Percentiles rank a stretch among this genome's conserved stretches.
Conservation (phyloP, 2,797 vertebrate genomes). For the Nyctalus aviator region DNA sequence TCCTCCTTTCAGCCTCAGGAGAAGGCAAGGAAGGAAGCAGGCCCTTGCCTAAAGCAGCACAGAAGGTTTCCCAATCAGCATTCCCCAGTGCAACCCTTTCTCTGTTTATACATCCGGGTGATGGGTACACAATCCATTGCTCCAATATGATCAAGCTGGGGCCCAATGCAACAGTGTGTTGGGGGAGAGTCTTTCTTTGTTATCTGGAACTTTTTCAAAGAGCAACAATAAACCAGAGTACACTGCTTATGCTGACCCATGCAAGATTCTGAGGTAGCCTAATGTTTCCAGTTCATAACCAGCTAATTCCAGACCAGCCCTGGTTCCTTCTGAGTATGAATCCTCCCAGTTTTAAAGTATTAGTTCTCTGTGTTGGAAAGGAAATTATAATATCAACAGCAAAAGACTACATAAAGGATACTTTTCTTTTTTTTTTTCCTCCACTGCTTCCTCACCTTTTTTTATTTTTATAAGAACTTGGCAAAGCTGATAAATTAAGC, state of each 20-base stretch:
- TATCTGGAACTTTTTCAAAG: constrained; percentile 21
- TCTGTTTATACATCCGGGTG: not conserved
- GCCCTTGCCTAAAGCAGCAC: constrained; percentile 15
- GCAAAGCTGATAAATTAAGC: constrained; percentile 47
- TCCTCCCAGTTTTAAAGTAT: not conserved
- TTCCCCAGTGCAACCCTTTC: constrained; percentile 6
- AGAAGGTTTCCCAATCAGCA: constrained; percentile 76
- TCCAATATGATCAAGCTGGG: not conserved
- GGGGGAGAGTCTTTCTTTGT: not conserved
- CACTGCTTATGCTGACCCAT: not conserved
- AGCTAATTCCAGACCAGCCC: constrained; percentile 11
- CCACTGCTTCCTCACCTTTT: constrained; percentile 22
- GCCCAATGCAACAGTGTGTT: not conserved
- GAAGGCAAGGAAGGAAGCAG: constrained; percentile 61
- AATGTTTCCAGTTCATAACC: not conserved
- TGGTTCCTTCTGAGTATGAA: not conserved
- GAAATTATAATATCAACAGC: constrained; percentile 49
- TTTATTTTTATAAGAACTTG: constrained; percentile 45
- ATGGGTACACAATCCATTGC: not conserved
- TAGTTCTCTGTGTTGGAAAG: not conserved
- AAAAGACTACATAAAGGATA: constrained; percentile 14
- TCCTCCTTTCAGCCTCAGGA: constrained; percentile 33
- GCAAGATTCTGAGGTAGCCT: constrained; percentile 11
- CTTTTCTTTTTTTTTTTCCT: not conserved
- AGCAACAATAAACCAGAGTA: constrained; percentile 37